Evolutionary conservation across 2,797 vertebrate genomes (phyloP).

Genomic region (Moxostoma hubbsi): DNA sequence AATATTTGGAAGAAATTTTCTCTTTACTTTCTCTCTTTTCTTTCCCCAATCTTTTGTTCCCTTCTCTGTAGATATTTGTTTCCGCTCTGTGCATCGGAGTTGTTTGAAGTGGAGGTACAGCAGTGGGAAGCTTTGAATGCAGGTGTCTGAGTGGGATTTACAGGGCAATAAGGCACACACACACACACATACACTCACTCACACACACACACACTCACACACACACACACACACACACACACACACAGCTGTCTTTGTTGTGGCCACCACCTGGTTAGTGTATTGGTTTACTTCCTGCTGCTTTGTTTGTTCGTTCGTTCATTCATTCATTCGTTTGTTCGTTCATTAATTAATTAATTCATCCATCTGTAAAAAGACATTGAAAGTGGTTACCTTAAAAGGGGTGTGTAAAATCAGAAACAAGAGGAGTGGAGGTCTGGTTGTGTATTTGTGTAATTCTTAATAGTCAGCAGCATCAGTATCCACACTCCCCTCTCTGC

Average conservation of each 20-base stretch:
- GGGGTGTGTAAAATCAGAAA: background rate
- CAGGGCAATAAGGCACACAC: conserved; percentile 44
- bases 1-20: conserved; percentile 7
- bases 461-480: background rate
- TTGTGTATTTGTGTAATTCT: background rate
- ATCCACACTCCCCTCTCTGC: background rate
- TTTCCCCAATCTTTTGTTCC: conserved; percentile 64
- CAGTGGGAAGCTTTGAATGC: conserved; percentile 55
- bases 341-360: background rate
- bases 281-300: conserved; percentile 27
- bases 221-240: conserved; percentile 14
- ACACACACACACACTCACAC: background rate
- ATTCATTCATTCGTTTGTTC: conserved; percentile 25
- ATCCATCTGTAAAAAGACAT: too few species aligned
- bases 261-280: conserved; percentile 39
- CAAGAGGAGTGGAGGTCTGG: background rate
- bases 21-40: conserved; percentile 16
- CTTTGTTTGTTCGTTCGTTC: conserved; percentile 12
- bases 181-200: conserved; percentile 12
- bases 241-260: conserved; percentile 46
- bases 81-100: conserved; percentile 69
- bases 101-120: conserved; percentile 48
- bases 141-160: conserved; percentile 61
- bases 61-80: conserved; percentile 68
- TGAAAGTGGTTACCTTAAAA: background rate